Base-by-base conservation (phyloP, 2,113 vertebrate species). In the Apodemus speciosus region DNA sequence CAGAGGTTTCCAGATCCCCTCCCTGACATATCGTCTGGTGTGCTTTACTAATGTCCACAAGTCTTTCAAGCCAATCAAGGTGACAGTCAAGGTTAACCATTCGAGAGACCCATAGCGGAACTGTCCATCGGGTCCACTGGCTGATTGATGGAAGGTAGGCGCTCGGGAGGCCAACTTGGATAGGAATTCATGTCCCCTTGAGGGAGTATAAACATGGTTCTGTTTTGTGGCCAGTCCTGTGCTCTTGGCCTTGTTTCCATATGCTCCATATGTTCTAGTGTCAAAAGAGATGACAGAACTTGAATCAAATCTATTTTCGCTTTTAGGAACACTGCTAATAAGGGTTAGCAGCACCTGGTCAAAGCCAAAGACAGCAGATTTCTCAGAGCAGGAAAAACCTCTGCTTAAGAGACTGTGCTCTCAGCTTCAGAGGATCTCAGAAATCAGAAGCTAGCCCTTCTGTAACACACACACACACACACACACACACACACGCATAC, bases 261-360 rank as follows among this genome's bases (percentile, higher is more conserved):
- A 60, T 90, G 71, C 58, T 84, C 73, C 9, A 14, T n/a, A 60
- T 93, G 76, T 43, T 60, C 88, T 69, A 71, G 58, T n/a, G 49
- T 94, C 81, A 92, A 88, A 66, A 62, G 64, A 75, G 51, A 93
- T 76, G 91, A 88, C 81, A 81, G 88, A 88, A 71, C 77, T 90
- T 71, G 35, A 66, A 93, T 46, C 53, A 43, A 90, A 94, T 94
- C 80, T 90, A 71, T 95, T 92, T 95, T 93, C 75, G 89, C 75
- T 90, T 95, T 80, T 85, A 91, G 85, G 81, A 93, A 96, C 73
- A 77, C 76, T 81, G 94, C 53, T 85, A 91, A 75, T 66, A 72
- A 85, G n/a, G 62, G 51, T 91, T 71, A 91, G 80, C 27, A n/a
- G 49, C 73, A 73, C 79, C 23, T 5, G 10, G 84, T 75, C 85